Evolutionary conservation across 2,888 invertebrate species (phyloP).

Genomic region (Morpho deidamia): DNA sequence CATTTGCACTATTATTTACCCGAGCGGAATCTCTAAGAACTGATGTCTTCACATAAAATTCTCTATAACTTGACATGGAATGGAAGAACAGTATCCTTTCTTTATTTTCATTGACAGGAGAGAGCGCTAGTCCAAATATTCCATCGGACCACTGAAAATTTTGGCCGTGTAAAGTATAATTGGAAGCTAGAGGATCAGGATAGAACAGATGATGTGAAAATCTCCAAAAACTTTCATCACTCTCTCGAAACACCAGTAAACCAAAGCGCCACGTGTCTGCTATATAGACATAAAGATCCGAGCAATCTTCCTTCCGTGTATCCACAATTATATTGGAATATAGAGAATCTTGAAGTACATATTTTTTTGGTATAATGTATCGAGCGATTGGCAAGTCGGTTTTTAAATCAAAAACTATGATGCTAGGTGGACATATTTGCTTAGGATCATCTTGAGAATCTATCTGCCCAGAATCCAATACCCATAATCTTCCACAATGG

Average conservation of each 20-base stretch:
- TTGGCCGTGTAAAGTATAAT: constrained; percentile 85
- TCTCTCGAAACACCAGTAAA: constrained; percentile 80
- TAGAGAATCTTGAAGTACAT: constrained; percentile 82
- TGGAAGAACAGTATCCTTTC: constrained; percentile 87
- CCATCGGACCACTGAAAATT: constrained; percentile 92
- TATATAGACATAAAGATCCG: constrained; percentile 81
- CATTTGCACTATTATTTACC: constrained; percentile 47
- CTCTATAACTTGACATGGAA: constrained; percentile 88
- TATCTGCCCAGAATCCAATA: constrained; percentile 88
- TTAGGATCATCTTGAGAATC: constrained; percentile 81
- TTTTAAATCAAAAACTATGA: constrained; percentile 84
- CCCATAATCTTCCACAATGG: constrained; percentile 87
- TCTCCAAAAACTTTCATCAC: constrained; percentile 78
- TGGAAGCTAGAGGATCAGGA: constrained; percentile 85
- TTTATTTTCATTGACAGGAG: constrained; percentile 66
- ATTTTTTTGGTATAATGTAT: constrained; percentile 81
- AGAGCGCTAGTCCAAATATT: constrained; percentile 85
- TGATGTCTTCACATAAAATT: constrained; percentile 85
- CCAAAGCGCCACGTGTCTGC: constrained; percentile 85
- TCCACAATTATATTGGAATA: constrained; percentile 84
- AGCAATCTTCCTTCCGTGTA: constrained; percentile 77
- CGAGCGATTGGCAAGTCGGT: constrained; percentile 80
- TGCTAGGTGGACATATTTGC: constrained; percentile 85
- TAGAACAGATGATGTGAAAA: constrained; percentile 84
- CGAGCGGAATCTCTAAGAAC: constrained; percentile 79